Percentiles rank a stretch among this genome's conserved stretches.
phyloP scores from a whole-genome alignment of 2,888 invertebrate genomes.

The Periphyllus acericola region DNA sequence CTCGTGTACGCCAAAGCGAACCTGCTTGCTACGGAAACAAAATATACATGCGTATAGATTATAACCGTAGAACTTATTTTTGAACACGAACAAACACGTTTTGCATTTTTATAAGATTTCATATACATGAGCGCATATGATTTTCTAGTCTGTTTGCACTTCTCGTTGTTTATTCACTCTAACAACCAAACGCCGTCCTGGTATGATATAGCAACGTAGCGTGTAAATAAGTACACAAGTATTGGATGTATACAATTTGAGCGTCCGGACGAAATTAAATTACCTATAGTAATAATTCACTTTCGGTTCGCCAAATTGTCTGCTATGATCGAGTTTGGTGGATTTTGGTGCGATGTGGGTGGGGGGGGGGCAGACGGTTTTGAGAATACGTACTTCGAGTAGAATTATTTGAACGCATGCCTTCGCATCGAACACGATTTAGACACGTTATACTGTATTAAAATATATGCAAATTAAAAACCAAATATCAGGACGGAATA shows the following conservation, averaged over 20 bases:
- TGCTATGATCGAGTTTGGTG: background rate
- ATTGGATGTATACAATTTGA: background rate
- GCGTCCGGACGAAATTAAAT: too few species aligned
- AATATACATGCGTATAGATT: background rate
- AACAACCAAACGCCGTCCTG: constrained; percentile 9
- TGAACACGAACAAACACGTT: constrained; percentile 22
- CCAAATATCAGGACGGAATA: too few species aligned
- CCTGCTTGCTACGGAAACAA: background rate
- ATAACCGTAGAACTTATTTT: background rate
- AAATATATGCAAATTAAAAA: too few species aligned
- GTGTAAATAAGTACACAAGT: background rate
- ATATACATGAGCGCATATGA: constrained; percentile 21
- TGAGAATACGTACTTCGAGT: too few species aligned
- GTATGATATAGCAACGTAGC: background rate
- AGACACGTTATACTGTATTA: too few species aligned
- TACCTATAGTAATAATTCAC: background rate
- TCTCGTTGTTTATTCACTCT: constrained; percentile 13
- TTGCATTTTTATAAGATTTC: constrained; percentile 38
- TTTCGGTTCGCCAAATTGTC: background rate
- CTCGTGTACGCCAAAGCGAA: too few species aligned
- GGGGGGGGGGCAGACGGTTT: too few species aligned
- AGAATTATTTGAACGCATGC: too few species aligned
- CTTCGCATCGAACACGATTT: too few species aligned
- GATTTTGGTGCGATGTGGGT: too few species aligned
- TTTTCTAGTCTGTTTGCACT: constrained; percentile 23